Conservation (phyloP, 1,140 invertebrate species). For the Neotoxoptera formosana region DNA sequence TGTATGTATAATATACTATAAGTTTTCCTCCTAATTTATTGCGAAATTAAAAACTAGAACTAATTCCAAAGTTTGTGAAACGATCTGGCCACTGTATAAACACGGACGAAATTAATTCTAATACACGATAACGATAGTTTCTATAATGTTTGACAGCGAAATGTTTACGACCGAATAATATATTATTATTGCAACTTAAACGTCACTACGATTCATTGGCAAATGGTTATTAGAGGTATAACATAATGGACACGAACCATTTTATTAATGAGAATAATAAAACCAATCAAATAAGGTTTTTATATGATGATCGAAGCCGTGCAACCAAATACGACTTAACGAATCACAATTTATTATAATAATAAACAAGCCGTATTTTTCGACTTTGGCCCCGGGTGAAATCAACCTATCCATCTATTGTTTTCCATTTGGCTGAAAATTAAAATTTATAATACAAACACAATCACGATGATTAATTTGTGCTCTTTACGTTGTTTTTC, state of each 20-base stretch:
- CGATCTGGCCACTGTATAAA: background rate
- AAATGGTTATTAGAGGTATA: background rate
- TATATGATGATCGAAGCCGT: background rate
- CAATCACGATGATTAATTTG: too few species aligned
- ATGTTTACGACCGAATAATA: background rate
- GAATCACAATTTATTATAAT: background rate
- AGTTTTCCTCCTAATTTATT: background rate
- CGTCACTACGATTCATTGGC: background rate
- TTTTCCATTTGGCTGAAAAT: too few species aligned
- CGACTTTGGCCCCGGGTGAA: too few species aligned
- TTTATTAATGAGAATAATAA: background rate
- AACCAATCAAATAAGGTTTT: background rate
- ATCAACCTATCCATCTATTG: too few species aligned
- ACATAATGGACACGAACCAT: background rate
- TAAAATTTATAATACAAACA: too few species aligned
- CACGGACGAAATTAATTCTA: background rate
- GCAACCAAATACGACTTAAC: too few species aligned
- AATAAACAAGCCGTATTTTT: background rate
- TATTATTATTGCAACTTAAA: background rate
- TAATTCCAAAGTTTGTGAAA: conserved; percentile 17
- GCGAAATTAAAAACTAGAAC: background rate
- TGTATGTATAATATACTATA: background rate
- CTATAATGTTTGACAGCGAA: background rate
- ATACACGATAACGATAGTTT: background rate
- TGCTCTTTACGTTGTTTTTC: too few species aligned